Evolutionary conservation across 1,140 invertebrate species (phyloP).

Genomic region (Metopolophium dirhodum): DNA sequence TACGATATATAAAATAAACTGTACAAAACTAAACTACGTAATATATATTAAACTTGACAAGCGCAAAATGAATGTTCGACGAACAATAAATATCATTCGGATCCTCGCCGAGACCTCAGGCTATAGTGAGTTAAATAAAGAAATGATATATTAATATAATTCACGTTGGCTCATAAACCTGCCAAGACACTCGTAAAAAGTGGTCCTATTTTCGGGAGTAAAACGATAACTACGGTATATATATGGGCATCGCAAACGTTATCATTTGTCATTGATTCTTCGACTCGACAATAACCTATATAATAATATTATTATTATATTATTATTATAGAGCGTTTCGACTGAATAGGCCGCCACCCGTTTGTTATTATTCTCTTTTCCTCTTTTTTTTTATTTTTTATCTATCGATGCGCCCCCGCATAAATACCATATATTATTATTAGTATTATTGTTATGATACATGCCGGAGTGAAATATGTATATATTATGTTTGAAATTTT

Average conservation of each 20-base stretch:
- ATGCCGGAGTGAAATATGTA: neutral
- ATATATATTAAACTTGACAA: slow-evolving; percentile 6
- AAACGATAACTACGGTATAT: neutral
- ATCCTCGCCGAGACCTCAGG: neutral
- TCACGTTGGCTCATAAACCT: slow-evolving; percentile 25
- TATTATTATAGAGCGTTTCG: neutral
- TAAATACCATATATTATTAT: slow-evolving; percentile 27
- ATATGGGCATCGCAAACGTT: neutral
- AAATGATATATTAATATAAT: slow-evolving; percentile 22
- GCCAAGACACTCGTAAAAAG: slow-evolving; percentile 24
- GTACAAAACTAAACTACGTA: neutral
- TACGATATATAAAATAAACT: neutral
- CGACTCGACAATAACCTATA: neutral
- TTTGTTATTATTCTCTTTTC: neutral
- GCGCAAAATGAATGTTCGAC: neutral
- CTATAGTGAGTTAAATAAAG: neutral
- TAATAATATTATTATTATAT: neutral
- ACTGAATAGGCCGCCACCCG: neutral
- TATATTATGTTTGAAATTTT: neutral
- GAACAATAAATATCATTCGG: slow-evolving; percentile 2
- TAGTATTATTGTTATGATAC: neutral
- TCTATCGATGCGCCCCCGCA: neutral
- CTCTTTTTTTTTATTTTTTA: neutral
- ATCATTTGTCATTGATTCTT: slow-evolving; percentile 14
- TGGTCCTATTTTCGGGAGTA: neutral